These are phyloP conservation scores for Drosophila siamana DNA, from an alignment of 2,888 invertebrate genomes.

Conservation along the genomic window DNA sequence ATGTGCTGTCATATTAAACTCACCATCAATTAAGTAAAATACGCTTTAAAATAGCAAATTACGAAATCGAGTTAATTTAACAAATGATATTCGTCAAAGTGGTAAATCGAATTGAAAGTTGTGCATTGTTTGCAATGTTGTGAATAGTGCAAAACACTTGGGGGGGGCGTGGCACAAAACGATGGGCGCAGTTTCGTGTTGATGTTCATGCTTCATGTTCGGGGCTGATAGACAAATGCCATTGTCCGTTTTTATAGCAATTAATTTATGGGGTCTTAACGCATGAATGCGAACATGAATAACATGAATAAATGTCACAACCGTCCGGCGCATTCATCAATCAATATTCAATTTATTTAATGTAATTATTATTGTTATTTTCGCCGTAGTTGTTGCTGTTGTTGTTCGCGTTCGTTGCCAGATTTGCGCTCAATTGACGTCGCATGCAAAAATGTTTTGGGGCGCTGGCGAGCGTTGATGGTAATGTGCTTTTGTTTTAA, in stretches of 20 bases:
- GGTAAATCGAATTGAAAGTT: neutral
- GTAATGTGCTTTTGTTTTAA: conserved; percentile 49
- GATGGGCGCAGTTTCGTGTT: neutral
- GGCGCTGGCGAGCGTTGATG: too few relatives aligned
- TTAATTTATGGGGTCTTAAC: conserved; percentile 62
- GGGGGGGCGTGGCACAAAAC: conserved; percentile 6
- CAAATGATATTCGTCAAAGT: neutral
- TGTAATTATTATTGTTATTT: conserved; percentile 52
- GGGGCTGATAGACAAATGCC: conserved; percentile 30
- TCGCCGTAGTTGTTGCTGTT: conserved; percentile 10
- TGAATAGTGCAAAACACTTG: neutral
- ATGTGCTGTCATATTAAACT: too few relatives aligned
- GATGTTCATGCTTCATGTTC: neutral
- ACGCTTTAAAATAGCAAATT: neutral
- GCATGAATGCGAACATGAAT: conserved; percentile 63
- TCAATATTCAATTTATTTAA: conserved; percentile 67
- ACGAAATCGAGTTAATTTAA: neutral
- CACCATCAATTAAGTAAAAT: too few relatives aligned
- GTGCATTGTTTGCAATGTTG: neutral
- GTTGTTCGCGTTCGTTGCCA: conserved; percentile 17
- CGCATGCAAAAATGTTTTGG: conserved; percentile 10
- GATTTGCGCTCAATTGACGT: conserved; percentile 23
- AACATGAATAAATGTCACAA: conserved; percentile 70
- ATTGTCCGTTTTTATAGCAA: conserved; percentile 56
- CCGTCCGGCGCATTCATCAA: conserved; percentile 61